Evolutionary conservation across 2,888 invertebrate species (phyloP).

Genomic region (Clanis bilineata): DNA sequence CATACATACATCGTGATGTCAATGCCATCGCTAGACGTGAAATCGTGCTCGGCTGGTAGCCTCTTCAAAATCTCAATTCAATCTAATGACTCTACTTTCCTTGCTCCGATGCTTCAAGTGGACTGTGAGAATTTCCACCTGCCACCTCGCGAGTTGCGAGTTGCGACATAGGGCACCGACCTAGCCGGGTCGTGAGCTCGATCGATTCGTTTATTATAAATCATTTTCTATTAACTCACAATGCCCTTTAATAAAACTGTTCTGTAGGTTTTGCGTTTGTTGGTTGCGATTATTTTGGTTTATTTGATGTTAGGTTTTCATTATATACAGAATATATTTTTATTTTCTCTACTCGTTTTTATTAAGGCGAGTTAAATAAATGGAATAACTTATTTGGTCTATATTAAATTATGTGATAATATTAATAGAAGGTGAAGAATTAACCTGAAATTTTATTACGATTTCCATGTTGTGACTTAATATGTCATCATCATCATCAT

Average conservation of each 20-base stretch:
- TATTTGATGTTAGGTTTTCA: not conserved
- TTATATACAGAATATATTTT: no score
- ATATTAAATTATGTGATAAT: no score
- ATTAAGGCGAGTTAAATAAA: no score
- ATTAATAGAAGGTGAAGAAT: no score
- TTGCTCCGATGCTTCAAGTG: constrained; percentile 10
- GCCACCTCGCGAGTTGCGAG: no score
- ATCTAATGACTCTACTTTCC: constrained; percentile 29
- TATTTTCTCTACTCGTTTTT: no score
- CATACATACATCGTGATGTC: not conserved
- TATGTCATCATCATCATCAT: no score
- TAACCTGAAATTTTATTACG: no score
- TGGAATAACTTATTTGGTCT: no score
- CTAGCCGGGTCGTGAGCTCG: not conserved
- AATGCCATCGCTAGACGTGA: not conserved
- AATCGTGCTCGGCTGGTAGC: constrained; percentile 17
- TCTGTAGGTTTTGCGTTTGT: not conserved
- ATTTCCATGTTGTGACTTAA: no score
- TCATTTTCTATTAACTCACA: not conserved
- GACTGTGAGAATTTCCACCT: constrained; percentile 23
- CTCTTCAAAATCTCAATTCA: constrained; percentile 10
- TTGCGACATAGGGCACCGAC: constrained; percentile 7
- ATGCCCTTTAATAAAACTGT: not conserved
- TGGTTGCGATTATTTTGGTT: no score
- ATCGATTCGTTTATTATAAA: not conserved